Evolutionary conservation across 2,113 vertebrate species (phyloP), one percentile per base, ranked within the genome.

Genomic region (Sisor rabdophorus): DNA sequence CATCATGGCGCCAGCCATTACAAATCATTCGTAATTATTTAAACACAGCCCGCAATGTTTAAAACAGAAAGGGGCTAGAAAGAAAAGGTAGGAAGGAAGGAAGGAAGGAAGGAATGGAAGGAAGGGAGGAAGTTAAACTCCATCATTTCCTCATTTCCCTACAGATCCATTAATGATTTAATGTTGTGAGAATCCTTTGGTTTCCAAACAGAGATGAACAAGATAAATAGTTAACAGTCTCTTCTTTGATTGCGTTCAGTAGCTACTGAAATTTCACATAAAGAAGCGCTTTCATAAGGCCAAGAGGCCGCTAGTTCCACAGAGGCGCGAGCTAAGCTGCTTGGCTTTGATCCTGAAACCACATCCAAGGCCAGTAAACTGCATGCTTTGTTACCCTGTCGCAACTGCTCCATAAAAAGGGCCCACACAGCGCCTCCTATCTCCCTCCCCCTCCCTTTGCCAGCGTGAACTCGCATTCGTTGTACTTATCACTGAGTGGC

Each of bases 401-500:
- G 52, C 79, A 70, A 73, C 30, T 79, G 70, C 50, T 58, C 65
- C 28, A 63, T 61, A 78, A 73, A 59, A 78, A 65, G 78, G 48
- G 24, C 67, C 32, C 68, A 67, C 67, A 32, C 71, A 76, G 61
- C 58, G 20, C 69, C 69, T 69, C 60, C 55, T 58, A 77, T 67
- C 52, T 60, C 53, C 63, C 52, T 67, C 44, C 72, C 63, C 54
- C 40, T 64, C 69, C 54, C 24, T 59, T 36, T 26, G 56, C 32
- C 64, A 52, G 59, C 53, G 48, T 60, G 78, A 76, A 80, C 73
- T 69, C 76, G 78, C 68, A 75, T 84, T 83, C 79, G 50, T 71
- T 75, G 84, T 90, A 92, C 88, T 94, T 91, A 93, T 90, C 91
- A 87, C 82, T 64, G 82, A 82, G 88, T 88, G 87, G 77, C 88